Evolutionary conservation across 2,888 invertebrate species (phyloP), one percentile per base, ranked within the genome.

Genomic region (Philhelius pedissequus): DNA sequence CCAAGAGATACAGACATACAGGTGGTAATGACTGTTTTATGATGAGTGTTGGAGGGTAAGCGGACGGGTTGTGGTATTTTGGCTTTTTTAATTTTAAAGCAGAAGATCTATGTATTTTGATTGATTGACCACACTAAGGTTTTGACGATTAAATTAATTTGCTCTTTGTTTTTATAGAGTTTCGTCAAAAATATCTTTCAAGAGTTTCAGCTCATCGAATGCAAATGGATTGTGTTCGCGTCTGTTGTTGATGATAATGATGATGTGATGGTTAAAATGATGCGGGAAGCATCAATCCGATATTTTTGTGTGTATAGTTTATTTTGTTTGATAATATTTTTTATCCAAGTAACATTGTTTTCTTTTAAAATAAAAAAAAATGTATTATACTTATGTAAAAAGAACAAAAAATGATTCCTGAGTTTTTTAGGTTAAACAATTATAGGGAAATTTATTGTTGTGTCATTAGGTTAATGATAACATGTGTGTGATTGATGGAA

Each of bases 401-500:
- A n/a, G 1, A 22, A 20, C 25, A 25, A 30, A 62, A 45, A 71
- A 75, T 75, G 64, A 66, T 70, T 27, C 62, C 60, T 80, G 79
- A 75, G 60, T 80, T 84, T 84, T 84, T 75, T 84, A 80, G 84
- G 84, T 84, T 80, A 84, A 54, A 84, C 71, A 84, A 84, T 80
- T 84, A n/a, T n/a, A 84, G 71, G 75, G 50, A 80, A 84, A 84
- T 84, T 84, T 80, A 84, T 84, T 60, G 84, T 75, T 50, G 68
- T 84, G 84, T 71, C 80, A 80, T 80, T 84, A 84, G 68, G 80
- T 84, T 84, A 84, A 84, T 80, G 84, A 84, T 84, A 84, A 84
- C 84, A 84, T 80, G 84, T 84, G 84, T 60, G 75, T 80, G 84
- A 84, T 84, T 71, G 66, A 84, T 84, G 75, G 75, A 71, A 84